These are phyloP conservation scores for Hyperopisus bebe DNA, from an alignment of 2,113 vertebrate genomes.

Conservation along the genomic window DNA sequence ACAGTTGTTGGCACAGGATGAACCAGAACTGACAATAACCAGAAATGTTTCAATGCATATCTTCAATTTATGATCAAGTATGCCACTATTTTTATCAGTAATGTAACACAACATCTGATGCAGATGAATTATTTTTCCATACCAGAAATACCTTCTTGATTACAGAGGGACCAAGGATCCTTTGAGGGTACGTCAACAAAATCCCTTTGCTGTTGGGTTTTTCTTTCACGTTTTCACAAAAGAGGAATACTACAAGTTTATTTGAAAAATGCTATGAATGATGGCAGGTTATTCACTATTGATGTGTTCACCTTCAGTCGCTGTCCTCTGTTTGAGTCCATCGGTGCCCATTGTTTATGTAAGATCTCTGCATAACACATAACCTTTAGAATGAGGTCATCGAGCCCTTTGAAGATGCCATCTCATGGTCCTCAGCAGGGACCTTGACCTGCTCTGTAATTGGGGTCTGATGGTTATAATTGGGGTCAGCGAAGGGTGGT, in stretches of 20 bases:
- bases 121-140: neutral
- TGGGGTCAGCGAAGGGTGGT: conserved; percentile 17
- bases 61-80: neutral
- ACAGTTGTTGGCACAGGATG: neutral
- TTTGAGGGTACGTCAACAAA: neutral
- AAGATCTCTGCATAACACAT: neutral
- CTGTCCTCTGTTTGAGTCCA: neutral
- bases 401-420: neutral
- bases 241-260: neutral
- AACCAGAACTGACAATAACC: neutral
- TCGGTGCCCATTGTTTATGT: neutral
- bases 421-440: neutral
- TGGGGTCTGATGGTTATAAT: conserved; percentile 15
- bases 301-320: neutral
- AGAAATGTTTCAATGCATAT: neutral
- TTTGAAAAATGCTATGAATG: neutral
- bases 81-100: neutral
- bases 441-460: conserved; percentile 4
- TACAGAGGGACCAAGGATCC: neutral
- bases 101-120: neutral
- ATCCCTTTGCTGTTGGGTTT: neutral
- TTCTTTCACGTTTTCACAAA: neutral
- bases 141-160: neutral
- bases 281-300: neutral
- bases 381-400: neutral